Conservation (phyloP, 2,888 invertebrate species). For the Diplolepis rosae region DNA sequence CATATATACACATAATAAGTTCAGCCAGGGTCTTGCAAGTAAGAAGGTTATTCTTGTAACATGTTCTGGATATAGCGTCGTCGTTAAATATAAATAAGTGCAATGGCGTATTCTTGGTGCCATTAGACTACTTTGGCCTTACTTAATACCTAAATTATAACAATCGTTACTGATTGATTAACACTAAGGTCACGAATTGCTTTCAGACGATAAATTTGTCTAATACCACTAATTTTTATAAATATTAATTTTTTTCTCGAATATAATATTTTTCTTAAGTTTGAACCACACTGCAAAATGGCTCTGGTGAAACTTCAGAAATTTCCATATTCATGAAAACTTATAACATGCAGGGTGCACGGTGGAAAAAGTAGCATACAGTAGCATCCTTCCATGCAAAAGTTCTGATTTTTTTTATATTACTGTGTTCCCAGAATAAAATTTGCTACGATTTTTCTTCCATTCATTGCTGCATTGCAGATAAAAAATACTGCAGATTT, state of each 20-base stretch:
- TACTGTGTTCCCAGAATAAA: neutral
- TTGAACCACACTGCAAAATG: neutral
- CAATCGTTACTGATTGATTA: neutral
- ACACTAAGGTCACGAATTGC: neutral
- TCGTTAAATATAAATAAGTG: conserved; percentile 11
- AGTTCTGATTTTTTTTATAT: neutral
- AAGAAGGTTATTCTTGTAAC: conserved; percentile 4
- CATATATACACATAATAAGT: neutral
- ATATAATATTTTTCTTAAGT: too few species aligned
- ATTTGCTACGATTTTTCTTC: neutral
- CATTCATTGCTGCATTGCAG: neutral
- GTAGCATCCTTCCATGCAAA: neutral
- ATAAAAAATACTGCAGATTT: neutral
- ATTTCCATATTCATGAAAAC: conserved; percentile 3
- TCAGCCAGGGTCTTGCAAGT: neutral
- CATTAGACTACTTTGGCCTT: neutral
- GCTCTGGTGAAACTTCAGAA: neutral
- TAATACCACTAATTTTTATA: too few species aligned
- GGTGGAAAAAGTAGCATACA: neutral
- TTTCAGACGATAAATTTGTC: neutral
- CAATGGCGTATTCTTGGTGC: neutral
- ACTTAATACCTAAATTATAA: neutral
- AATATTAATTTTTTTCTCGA: too few species aligned
- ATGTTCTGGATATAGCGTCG: neutral
- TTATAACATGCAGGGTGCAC: neutral